These are phyloP conservation scores for Eulacestoma nigropectus DNA, from an alignment of 2,113 vertebrate species.

Conservation along the genomic window DNA sequence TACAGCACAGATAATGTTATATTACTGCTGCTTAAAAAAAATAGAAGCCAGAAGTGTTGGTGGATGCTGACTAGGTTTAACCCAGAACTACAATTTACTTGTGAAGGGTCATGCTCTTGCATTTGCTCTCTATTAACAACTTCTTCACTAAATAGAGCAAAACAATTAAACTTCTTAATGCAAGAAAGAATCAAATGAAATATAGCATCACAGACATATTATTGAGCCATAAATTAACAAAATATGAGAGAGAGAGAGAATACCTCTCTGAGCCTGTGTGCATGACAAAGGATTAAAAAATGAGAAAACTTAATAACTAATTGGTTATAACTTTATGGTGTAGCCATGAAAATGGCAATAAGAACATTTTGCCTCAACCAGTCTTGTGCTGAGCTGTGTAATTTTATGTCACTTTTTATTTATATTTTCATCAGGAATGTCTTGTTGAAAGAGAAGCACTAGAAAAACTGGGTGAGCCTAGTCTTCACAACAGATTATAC, in stretches of 20 bases:
- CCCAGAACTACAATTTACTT: background rate
- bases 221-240: background rate
- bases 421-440: constrained; percentile 51
- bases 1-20: background rate
- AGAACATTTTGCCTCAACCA: constrained; percentile 57
- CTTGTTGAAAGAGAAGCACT: background rate
- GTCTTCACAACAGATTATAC: background rate
- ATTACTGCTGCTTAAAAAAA: background rate
- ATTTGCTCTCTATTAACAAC: background rate
- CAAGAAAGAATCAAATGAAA: background rate
- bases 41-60: background rate
- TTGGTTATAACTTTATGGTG: background rate
- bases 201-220: background rate
- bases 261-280: background rate
- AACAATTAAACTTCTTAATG: background rate
- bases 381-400: constrained; percentile 52
- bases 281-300: constrained; percentile 44
- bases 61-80: background rate
- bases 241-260: background rate
- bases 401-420: constrained; percentile 68
- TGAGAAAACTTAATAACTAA: constrained; percentile 59
- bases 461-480: background rate
- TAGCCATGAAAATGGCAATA: constrained; percentile 55
- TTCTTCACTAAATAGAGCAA: background rate
- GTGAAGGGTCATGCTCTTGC: background rate